Base-by-base conservation (phyloP, 2,797 vertebrate genomes). In the Thalassophryne amazonica region DNA sequence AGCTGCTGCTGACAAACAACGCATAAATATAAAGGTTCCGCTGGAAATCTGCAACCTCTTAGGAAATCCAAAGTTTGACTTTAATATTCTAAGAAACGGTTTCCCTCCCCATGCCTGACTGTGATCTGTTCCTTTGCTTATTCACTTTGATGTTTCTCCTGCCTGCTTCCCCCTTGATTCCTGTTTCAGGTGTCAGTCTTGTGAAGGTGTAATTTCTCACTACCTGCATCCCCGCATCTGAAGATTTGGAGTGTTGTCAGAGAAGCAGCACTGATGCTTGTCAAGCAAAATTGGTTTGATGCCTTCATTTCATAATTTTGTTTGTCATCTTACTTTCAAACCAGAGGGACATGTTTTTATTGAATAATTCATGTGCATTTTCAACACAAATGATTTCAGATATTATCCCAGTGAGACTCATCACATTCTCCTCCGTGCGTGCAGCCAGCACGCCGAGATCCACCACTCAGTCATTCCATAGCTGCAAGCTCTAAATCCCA, bases 21-120 rank as follows among this genome's bases (percentile, higher is more conserved):
- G 69, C 86, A 80, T 73, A 66, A 60, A 61, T 64, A 80, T 77
- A 80, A 83, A 70, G 71, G 49, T 55, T 69, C 46, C 14, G 8
- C 45, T 70, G 65, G 76, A 60, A 62, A 43, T 24, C 22, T 66
- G 52, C 38, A 20, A 49, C 65, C 39, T 18, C 5, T 86, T 77
- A 73, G 54, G 30, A 39, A 67, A 68, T 60, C 46, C 52, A 60
- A 61, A 56, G 51, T 47, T 59, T 62, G 41, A 46, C 36, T 62
- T 66, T 59, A 61, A 70, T 45, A 42, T 73, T 56, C n/a, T n/a
- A n/a, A n/a, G n/a, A n/a, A n/a, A 39, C 14, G 3, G 47, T 30
- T 43, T 43, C 38, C 38, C 8, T 30, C 39, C 2, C 49, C 0
- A 4, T 31, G 7, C 49, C 39, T 56, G 59, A 40, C 57, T 61